Evolutionary conservation across 1,140 invertebrate species (phyloP), one percentile per base, ranked within the genome.

Genomic region (Magallana gigas): DNA sequence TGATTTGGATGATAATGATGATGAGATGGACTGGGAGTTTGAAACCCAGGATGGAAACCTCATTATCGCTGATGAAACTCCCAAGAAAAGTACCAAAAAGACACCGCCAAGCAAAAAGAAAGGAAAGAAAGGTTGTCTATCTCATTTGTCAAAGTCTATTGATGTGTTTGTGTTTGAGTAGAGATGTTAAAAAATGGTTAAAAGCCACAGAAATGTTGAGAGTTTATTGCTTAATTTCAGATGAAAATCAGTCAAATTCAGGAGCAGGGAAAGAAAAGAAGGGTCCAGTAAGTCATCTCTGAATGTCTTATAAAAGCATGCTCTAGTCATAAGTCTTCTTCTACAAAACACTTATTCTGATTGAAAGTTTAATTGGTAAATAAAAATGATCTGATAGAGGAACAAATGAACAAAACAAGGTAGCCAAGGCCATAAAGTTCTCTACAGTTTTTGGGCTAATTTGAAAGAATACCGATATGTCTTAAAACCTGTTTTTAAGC

Each of bases 1-100:
- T 82, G 85, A 87, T 29, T 18, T 68, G 36, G 58, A 62, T 64
- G 76, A 82, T 83, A 58, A 82, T 83, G 85, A 87, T 8, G 85
- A 87, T 59, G 57, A 76, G 29, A 84, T 86, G 85, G 88, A 87
- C 59, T 89, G 88, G 88, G 85, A 89, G 29, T 89, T 89, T 87
- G 88, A 89, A 68, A 80, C 82, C 14, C 88, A 89, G 57, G 88
- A 89, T 58, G 88, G 88, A 9, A 86, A 76, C 29, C 36, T 89
- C n/a, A 64, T 89, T 6, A 85, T 64, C n/a, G 85, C 85, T 62
- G 88, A 89, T 11, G 87, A 88, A 62, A 23, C 62, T 57, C 71
- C 83, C 48, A 83, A 68, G 84, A 68, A 57, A 57, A 68, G 59
- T 16, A 71, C 11, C 16, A 64, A 9, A 23, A 85, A 68, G 18